Base-by-base conservation (phyloP, 2,888 invertebrate genomes). In the Chrysodeixis includens region DNA sequence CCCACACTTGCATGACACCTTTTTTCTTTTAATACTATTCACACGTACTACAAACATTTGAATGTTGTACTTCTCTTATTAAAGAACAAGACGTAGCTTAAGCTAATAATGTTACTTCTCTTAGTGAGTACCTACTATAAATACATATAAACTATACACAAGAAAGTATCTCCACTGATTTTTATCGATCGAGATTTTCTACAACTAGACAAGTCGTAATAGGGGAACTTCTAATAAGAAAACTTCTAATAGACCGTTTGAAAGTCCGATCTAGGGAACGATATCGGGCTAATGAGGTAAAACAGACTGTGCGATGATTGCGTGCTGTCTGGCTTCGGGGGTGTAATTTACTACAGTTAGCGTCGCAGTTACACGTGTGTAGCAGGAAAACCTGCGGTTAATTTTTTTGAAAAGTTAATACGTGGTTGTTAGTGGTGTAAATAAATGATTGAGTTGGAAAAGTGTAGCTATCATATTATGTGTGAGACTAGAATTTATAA, bases 211-310 rank as follows among this genome's bases (percentile, higher is more conserved):
- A 86, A 89, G 86, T 90, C 83, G 91, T 91, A 91, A 94, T 92
- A 90, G 93, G 88, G 86, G 86, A 94, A 94, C 88, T 94, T 94
- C 90, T 94, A 94, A 94, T 94, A 94, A 94, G 94, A 94, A 94
- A 94, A 94, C 93, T 94, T 94, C 84, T 92, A 91, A 93, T 92
- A 88, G 93, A 90, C 89, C 90, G 88, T 92, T 93, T 90, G 86
- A 86, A 90, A 91, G 90, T 92, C 87, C 86, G 89, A 91, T 90
- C 87, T 84, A 82, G 85, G 86, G 78, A 81, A 83, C 84, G 92
- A 91, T 93, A 92, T 88, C 84, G 77, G 73, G 86, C 89, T 92
- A 92, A 93, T 93, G 92, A 91, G 90, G 85, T 90, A 84, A 87
- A 88, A 85, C 86, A 83, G 82, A 84, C 79, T 79, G 68, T 68